Conservation (phyloP, 2,888 invertebrate genomes). For the Diloba caeruleocephala region DNA sequence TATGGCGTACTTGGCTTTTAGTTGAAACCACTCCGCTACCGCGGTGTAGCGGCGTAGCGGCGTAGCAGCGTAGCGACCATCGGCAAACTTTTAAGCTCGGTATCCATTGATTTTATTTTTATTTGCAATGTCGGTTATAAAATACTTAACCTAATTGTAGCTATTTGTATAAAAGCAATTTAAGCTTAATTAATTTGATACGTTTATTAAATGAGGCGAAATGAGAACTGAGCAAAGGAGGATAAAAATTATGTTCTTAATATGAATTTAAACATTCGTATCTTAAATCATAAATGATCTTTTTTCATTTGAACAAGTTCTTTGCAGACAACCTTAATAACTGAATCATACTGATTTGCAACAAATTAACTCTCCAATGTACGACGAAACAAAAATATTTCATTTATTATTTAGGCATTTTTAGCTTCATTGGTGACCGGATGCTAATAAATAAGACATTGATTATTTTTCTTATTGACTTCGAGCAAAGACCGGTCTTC, state of each 20-base stretch:
- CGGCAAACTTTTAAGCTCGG: constrained; percentile 1
- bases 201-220: too few relatives aligned
- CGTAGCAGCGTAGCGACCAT: constrained; percentile 9
- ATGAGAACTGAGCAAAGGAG: not conserved
- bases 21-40: constrained; percentile 14
- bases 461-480: not conserved
- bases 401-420: not conserved
- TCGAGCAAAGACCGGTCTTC: not conserved
- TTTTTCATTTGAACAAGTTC: not conserved
- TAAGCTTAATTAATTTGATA: too few relatives aligned
- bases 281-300: constrained; percentile 1
- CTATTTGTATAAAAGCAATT: too few relatives aligned
- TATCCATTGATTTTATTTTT: not conserved
- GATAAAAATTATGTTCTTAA: constrained; percentile 1
- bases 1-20: constrained; percentile 27
- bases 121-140: too few relatives aligned
- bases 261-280: constrained; percentile 27
- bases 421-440: not conserved
- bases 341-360: not conserved
- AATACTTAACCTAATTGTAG: not conserved
- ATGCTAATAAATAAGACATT: not conserved
- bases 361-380: not conserved
- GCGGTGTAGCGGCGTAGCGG: constrained; percentile 3
- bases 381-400: not conserved
- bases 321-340: not conserved